Conservation (phyloP, 2,888 invertebrate species). For the Vannuccia rotundouncinata region DNA sequence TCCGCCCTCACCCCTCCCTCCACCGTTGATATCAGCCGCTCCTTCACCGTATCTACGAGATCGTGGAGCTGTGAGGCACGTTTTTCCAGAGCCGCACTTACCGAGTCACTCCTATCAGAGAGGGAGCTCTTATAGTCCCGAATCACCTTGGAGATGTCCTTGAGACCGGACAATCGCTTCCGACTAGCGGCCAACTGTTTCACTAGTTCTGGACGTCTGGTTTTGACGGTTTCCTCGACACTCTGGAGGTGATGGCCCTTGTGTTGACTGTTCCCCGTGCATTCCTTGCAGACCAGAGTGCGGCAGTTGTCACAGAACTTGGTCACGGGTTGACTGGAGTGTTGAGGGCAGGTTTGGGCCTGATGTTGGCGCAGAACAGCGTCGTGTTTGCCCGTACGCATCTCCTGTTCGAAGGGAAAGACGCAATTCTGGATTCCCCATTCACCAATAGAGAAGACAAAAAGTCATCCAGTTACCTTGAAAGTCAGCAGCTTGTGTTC, state of each 20-base stretch:
- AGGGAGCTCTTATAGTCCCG: neutral
- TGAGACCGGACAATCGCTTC: neutral
- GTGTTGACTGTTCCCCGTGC: too few species aligned
- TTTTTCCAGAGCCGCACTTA: neutral
- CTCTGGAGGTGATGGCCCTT: too few species aligned
- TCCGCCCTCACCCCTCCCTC: neutral
- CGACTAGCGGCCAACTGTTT: neutral
- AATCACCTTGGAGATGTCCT: neutral
- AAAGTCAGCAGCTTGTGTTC: conserved; percentile 47
- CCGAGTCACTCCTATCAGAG: neutral
- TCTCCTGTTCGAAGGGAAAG: conserved; percentile 41
- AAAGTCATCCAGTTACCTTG: too few species aligned
- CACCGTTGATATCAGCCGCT: neutral
- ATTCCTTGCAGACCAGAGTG: conserved; percentile 43
- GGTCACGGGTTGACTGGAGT: conserved; percentile 42
- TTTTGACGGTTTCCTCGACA: neutral
- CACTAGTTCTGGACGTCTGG: neutral
- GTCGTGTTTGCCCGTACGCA: conserved; percentile 47
- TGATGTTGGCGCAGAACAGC: conserved; percentile 46
- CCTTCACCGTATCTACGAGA: neutral
- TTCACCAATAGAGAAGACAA: too few species aligned
- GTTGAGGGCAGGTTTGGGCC: conserved; percentile 43
- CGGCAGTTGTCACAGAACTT: conserved; percentile 47
- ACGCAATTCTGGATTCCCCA: too few species aligned
- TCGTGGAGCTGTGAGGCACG: neutral